Conservation (phyloP, 2,113 vertebrate species). For the Peromyscus leucopus region DNA sequence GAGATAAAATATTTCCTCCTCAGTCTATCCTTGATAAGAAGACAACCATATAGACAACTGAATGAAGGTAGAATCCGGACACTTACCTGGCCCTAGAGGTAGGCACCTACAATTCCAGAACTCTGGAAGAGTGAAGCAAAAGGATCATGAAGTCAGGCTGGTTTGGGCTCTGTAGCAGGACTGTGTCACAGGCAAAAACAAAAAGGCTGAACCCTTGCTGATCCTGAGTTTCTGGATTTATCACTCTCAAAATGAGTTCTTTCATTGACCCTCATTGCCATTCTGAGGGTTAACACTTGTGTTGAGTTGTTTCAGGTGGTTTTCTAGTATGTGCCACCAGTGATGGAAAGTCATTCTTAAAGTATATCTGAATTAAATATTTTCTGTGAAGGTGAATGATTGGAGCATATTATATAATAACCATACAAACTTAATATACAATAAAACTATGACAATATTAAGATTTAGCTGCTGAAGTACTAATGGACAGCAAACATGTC, state of each 20-base stretch:
- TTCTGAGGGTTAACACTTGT: background rate
- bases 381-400: slow-evolving; percentile 4
- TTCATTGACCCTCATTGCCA: background rate
- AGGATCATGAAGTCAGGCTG: background rate
- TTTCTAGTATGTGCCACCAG: slow-evolving; percentile 5
- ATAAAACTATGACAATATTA: background rate
- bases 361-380: slow-evolving; percentile 16
- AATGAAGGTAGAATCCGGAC: background rate
- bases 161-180: background rate
- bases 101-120: background rate
- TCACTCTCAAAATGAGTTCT: background rate
- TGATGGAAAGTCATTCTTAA: slow-evolving; percentile 17
- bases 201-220: background rate
- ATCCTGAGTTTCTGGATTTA: background rate
- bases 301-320: slow-evolving; percentile 15
- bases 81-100: background rate
- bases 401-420: background rate
- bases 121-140: background rate
- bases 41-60: background rate
- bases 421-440: background rate
- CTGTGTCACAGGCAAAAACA: no score
- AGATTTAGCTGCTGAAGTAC: slow-evolving; percentile 16
- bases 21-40: background rate
- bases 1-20: slow-evolving; percentile 33
- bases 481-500: background rate